phyloP scores from a whole-genome alignment of 2,113 vertebrate genomes.

The Rhineura floridana region DNA sequence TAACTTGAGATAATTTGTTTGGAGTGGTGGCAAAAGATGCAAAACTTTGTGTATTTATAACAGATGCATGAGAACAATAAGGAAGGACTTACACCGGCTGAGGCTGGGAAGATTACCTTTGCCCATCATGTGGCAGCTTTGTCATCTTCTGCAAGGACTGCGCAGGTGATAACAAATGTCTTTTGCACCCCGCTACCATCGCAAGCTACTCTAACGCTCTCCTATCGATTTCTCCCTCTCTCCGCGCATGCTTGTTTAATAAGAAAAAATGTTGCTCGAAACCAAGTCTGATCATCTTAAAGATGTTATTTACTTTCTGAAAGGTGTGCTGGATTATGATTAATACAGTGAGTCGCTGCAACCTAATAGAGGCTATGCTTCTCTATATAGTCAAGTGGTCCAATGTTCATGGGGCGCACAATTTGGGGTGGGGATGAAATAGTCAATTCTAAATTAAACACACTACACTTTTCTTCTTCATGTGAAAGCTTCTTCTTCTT shows the following conservation, averaged over 20 bases:
- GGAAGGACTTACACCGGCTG: not conserved
- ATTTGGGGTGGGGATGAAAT: slow-evolving; percentile 13
- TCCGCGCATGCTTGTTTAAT: slow-evolving; percentile 64
- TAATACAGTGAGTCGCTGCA: slow-evolving; percentile 72
- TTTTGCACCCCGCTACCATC: not conserved
- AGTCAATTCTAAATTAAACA: slow-evolving; percentile 40
- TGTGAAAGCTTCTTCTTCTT: not conserved
- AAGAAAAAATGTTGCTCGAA: slow-evolving; percentile 77
- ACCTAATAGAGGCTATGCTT: slow-evolving; percentile 69
- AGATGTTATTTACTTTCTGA: slow-evolving; percentile 82
- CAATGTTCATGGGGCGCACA: not conserved
- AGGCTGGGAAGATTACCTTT: slow-evolving; percentile 55
- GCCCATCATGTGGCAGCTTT: slow-evolving; percentile 58
- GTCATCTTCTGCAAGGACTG: slow-evolving; percentile 66
- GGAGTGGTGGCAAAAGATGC: not conserved
- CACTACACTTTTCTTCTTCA: slow-evolving; percentile 29
- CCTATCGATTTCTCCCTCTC: slow-evolving; percentile 66
- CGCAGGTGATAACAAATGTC: slow-evolving; percentile 44
- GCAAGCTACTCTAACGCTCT: slow-evolving; percentile 37
- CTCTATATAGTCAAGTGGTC: slow-evolving; percentile 45
- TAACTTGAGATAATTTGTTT: not conserved
- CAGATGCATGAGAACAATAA: no score
- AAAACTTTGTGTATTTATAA: not conserved
- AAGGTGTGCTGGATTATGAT: slow-evolving; percentile 80
- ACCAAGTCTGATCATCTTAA: slow-evolving; percentile 72